These are phyloP conservation scores for Drosophila eugracilis DNA, from an alignment of 1,140 invertebrate species.

Conservation along the genomic window DNA sequence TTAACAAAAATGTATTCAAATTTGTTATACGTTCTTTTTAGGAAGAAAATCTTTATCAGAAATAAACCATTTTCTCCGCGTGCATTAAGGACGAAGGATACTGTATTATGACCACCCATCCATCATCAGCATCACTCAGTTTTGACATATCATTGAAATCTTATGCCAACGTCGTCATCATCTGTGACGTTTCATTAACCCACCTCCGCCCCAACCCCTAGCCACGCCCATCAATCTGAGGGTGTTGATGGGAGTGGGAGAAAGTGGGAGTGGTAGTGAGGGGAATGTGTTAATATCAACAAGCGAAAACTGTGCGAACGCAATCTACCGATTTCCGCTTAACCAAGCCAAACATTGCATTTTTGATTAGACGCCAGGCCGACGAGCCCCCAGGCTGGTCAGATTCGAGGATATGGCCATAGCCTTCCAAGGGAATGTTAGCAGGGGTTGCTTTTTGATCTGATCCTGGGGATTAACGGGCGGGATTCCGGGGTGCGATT, in stretches of 20 bases:
- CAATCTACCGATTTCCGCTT: constrained; percentile 83
- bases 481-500: neutral
- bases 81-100: constrained; percentile 30
- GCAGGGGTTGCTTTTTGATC: constrained; percentile 39
- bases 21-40: too few relatives aligned
- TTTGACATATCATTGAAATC: constrained; percentile 83
- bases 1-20: too few relatives aligned
- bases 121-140: constrained; percentile 81
- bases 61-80: neutral
- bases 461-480: neutral
- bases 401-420: constrained; percentile 37
- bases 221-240: constrained; percentile 17
- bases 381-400: constrained; percentile 56
- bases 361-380: constrained; percentile 74
- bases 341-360: constrained; percentile 83
- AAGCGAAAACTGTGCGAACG: constrained; percentile 73
- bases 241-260: constrained; percentile 3
- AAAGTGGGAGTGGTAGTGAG: neutral
- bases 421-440: constrained; percentile 36
- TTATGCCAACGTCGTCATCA: constrained; percentile 71
- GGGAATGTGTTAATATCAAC: constrained; percentile 73
- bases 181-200: constrained; percentile 83
- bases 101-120: constrained; percentile 65
- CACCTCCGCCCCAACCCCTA: constrained; percentile 15
- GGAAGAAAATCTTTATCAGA: neutral